Conservation (phyloP, 2,113 vertebrate species). For the Scytalopus superciliaris region DNA sequence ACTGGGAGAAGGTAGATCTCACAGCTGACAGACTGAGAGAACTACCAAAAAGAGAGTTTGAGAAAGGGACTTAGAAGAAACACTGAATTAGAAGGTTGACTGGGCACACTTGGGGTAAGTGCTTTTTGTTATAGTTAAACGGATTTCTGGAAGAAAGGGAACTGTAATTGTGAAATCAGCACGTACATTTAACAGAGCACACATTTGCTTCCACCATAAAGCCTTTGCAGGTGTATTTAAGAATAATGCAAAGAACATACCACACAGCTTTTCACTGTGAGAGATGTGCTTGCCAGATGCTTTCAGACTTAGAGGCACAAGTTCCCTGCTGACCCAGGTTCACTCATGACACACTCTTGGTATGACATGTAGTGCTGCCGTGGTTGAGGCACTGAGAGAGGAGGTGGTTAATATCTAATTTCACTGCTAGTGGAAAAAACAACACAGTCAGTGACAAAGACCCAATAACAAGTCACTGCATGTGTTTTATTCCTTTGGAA, state of each 20-base stretch:
- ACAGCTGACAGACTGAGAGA: not conserved
- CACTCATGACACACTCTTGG: not conserved
- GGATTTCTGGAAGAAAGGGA: not conserved
- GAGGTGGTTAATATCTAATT: not conserved
- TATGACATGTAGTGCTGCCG: not conserved
- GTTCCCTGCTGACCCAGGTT: not conserved
- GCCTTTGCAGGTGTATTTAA: not conserved
- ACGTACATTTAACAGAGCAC: rapidly evolving
- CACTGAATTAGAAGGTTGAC: not conserved
- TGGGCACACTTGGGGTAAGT: not conserved
- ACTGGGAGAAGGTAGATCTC: not conserved
- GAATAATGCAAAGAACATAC: not conserved
- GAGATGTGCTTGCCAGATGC: not conserved
- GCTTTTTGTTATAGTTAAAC: not conserved
- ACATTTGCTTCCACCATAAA: not conserved
- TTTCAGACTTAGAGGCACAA: not conserved
- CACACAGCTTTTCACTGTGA: not conserved
- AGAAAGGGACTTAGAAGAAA: not conserved
- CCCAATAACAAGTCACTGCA: conserved; percentile 35
- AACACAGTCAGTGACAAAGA: not conserved
- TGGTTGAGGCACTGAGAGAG: not conserved
- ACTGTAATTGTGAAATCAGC: not conserved
- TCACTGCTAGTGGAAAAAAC: not conserved
- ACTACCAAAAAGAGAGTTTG: not conserved
- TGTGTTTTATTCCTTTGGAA: conserved; percentile 52